Conservation (phyloP, 2,888 invertebrate genomes). For the Lasioglossum zephyrum region DNA sequence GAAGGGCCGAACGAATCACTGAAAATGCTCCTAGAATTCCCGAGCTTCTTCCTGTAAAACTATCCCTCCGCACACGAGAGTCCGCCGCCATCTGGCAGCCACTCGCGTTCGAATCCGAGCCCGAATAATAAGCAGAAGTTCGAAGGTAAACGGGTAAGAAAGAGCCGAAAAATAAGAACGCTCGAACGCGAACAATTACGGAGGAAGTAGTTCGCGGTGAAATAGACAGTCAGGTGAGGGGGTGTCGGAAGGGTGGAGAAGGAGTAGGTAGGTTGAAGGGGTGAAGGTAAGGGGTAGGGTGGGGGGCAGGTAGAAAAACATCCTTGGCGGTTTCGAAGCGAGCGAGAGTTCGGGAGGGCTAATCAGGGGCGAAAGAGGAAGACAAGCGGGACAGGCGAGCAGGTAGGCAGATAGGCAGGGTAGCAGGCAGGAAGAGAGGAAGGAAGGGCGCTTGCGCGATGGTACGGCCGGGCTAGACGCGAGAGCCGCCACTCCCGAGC, state of each 20-base stretch:
- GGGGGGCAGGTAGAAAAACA: slow-evolving; percentile 32
- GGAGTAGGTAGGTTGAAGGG: neutral
- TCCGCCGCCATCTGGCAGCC: neutral
- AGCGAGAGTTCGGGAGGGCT: slow-evolving; percentile 40
- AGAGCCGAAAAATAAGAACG: neutral
- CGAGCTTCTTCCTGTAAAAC: neutral
- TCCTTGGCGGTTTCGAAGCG: slow-evolving; percentile 40
- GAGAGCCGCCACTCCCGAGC: slow-evolving; percentile 84
- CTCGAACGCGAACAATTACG: slow-evolving; percentile 1
- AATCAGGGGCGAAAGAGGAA: slow-evolving; percentile 45
- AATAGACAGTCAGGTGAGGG: slow-evolving; percentile 11
- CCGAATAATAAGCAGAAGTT: neutral
- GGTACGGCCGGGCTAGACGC: slow-evolving; percentile 85
- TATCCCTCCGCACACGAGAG: neutral
- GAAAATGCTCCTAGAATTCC: neutral
- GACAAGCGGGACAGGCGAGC: slow-evolving; percentile 33
- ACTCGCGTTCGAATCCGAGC: neutral
- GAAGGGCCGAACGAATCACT: neutral
- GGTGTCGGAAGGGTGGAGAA: neutral
- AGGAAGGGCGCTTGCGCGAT: slow-evolving; percentile 79
- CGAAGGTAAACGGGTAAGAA: neutral
- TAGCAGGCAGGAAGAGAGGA: slow-evolving; percentile 75
- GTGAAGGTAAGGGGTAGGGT: neutral
- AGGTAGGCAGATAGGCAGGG: slow-evolving; percentile 60
- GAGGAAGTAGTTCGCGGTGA: slow-evolving; percentile 4